Percentiles rank a stretch among this genome's conserved stretches.
phyloP scores from a whole-genome alignment of 2,113 vertebrate species.

The Oncorhynchus gorbuscha region DNA sequence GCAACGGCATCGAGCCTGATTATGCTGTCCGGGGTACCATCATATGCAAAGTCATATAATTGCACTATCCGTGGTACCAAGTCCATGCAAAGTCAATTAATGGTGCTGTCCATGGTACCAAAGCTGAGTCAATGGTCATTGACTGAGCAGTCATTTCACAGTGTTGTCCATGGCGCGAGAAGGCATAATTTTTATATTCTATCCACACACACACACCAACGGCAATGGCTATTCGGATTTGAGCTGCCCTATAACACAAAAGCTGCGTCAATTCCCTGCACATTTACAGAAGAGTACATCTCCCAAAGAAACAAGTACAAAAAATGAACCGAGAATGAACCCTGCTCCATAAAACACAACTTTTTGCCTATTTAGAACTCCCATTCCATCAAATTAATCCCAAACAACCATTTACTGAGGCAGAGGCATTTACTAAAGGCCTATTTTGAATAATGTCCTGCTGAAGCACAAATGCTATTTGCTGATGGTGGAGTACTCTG shows the following conservation, averaged over 20 bases:
- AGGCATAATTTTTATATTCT: too few species aligned
- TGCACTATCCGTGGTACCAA: constrained; percentile 28
- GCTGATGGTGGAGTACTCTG: constrained; percentile 45
- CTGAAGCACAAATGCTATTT: constrained; percentile 46
- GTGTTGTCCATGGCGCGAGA: too few species aligned
- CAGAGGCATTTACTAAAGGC: constrained; percentile 32
- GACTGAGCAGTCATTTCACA: too few species aligned
- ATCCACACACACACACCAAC: background rate
- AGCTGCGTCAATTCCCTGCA: constrained; percentile 12
- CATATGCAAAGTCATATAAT: background rate
- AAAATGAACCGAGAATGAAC: constrained; percentile 10
- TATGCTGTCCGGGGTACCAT: constrained; percentile 7
- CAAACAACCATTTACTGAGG: constrained; percentile 18
- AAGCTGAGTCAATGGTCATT: too few species aligned
- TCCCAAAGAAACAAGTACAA: background rate
- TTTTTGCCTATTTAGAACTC: background rate
- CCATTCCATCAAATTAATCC: constrained; percentile 31
- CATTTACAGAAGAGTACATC: background rate
- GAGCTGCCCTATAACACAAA: constrained; percentile 21
- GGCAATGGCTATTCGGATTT: constrained; percentile 14
- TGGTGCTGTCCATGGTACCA: too few species aligned
- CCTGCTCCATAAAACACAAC: constrained; percentile 19
- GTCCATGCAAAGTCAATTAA: background rate
- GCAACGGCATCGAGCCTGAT: background rate
- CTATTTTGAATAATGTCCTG: constrained; percentile 57